Percentiles rank a stretch among this genome's conserved stretches.
These are phyloP conservation scores for Sinella curviseta DNA, from an alignment of 1,140 invertebrate genomes.

Conservation along the genomic window DNA sequence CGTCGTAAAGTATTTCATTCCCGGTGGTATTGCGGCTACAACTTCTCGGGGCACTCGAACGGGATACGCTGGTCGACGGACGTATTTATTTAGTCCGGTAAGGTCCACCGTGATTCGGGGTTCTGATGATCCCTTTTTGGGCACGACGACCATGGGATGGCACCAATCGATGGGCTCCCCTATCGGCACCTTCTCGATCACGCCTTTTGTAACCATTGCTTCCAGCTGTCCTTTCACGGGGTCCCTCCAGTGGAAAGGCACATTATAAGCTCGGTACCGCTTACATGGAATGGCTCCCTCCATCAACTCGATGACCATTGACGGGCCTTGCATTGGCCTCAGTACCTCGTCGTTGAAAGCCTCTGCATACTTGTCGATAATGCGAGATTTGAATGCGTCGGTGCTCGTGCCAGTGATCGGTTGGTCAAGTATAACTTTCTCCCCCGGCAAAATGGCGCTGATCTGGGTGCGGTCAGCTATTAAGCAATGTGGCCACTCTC, in stretches of 20 bases:
- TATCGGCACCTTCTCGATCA: slow-evolving; percentile 51
- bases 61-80: slow-evolving; percentile 28
- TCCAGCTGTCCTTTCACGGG: background rate
- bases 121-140: slow-evolving; percentile 5
- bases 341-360: background rate
- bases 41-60: slow-evolving; percentile 16
- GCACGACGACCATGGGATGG: slow-evolving; percentile 21
- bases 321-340: background rate
- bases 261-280: background rate
- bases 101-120: slow-evolving; percentile 39
- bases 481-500: background rate
- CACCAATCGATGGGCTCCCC: slow-evolving; percentile 49
- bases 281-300: background rate
- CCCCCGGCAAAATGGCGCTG: background rate
- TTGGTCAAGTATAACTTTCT: background rate
- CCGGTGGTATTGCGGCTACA: background rate
- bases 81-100: slow-evolving; percentile 26
- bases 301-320: background rate
- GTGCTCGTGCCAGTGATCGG: background rate
- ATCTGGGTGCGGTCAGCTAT: no score
- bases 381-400: background rate
- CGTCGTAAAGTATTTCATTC: slow-evolving; percentile 3
- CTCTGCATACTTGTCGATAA: background rate
- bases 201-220: slow-evolving; percentile 28
- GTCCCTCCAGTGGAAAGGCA: slow-evolving; percentile 12